Conservation (phyloP, 2,888 invertebrate species). For the Allolobophora icterica region DNA sequence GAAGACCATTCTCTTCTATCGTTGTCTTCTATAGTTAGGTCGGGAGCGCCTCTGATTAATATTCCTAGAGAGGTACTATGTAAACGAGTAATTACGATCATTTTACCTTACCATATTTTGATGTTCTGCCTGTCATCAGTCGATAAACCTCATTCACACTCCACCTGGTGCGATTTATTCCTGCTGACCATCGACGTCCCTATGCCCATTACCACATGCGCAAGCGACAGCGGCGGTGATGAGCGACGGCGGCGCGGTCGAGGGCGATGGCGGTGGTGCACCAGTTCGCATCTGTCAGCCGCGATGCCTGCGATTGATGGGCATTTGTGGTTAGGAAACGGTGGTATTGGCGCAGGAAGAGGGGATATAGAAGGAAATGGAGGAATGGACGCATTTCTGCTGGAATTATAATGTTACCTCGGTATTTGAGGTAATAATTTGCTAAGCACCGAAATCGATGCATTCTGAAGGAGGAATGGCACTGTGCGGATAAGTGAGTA, state of each 20-base stretch:
- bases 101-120: too few species aligned
- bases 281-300: conserved; percentile 2
- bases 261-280: background rate
- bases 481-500: background rate
- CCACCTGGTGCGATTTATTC: background rate
- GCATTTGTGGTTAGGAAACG: background rate
- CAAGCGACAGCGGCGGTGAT: background rate
- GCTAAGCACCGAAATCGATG: background rate
- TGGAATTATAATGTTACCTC: background rate
- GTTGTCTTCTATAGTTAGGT: too few species aligned
- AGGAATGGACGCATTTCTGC: background rate
- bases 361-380: background rate
- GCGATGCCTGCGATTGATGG: conserved; percentile 1
- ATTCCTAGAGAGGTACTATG: too few species aligned
- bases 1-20: too few species aligned
- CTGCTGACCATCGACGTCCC: background rate
- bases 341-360: background rate
- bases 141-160: background rate
- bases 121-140: background rate
- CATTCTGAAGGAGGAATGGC: conserved; percentile 17
- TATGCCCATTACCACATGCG: background rate
- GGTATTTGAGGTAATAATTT: background rate
- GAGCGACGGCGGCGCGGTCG: background rate
- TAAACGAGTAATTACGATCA: too few species aligned
- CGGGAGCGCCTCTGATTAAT: too few species aligned